Base-by-base conservation (phyloP, 92 coral and sea anemone species). In the Ricordea florida region DNA sequence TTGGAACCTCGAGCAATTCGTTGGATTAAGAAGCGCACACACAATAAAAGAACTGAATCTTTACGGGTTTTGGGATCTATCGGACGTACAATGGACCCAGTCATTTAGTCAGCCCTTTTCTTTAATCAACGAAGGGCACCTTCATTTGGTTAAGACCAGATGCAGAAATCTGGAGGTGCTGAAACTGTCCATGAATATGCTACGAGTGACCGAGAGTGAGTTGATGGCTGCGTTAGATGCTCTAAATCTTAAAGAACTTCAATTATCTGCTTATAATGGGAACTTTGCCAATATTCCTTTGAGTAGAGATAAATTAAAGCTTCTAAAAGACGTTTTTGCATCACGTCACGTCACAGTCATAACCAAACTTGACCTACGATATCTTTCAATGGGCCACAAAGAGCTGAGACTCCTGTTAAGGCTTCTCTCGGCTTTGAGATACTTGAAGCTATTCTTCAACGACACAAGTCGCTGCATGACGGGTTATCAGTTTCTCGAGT, bases 21-120 rank as follows among this genome's bases (percentile, higher is more conserved):
- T 18, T 28, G 30, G 63, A 6, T 38, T 69, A 24, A 53, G 42
- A 53, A 69, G 76, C 64, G 76, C 76, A 4, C 47, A 69, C 16
- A 69, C 28, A 3, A 27, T 69, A 0, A 53, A 53, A 51, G 65
- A 69, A 69, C 52, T 69, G 11, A 53, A 51, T 27, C 64, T 69
- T 69, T 69, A 69, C n/a, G 64, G 76, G 10, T 69, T 69, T 31
- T 37, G 76, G 76, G 76, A 69, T 38, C 55, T 69, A 64, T 36
- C 76, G 27, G 35, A 69, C 32, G 55, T 55, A 16, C 25, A 37
- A 37, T 40, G 76, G 76, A 69, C 42, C 17, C 76, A 69, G 26
- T 34, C 17, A 20, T 69, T 18, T 41, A 14, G 20, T 11, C 76
- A 53, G 6, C 65, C 64, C 3, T 62, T 53, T 20, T 69, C 76